phyloP scores from a whole-genome alignment of 2,888 invertebrate genomes.

The Erebia ligea region DNA sequence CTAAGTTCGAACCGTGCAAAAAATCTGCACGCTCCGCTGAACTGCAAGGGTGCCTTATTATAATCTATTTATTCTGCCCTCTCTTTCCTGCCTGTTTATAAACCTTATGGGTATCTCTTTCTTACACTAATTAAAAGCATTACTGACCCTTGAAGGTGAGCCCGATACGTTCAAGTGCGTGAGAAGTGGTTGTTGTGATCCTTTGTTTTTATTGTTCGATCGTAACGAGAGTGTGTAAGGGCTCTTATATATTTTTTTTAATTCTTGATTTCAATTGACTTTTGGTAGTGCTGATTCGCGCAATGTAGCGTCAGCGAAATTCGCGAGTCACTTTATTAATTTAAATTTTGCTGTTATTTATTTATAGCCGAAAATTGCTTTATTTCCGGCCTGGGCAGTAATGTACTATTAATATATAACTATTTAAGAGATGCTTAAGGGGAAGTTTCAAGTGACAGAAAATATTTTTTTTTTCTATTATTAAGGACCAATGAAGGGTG shows the following conservation, averaged over 20 bases:
- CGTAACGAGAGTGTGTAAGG: constrained; percentile 57
- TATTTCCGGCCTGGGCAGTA: too few species aligned
- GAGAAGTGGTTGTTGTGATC: constrained; percentile 74
- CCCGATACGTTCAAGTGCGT: constrained; percentile 61
- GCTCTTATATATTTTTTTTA: constrained; percentile 55
- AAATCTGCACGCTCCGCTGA: constrained; percentile 69
- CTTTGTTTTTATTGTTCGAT: constrained; percentile 69
- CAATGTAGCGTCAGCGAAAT: constrained; percentile 13
- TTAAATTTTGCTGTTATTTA: too few species aligned
- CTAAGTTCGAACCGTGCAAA: constrained; percentile 61
- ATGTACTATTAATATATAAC: too few species aligned
- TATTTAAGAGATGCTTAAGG: too few species aligned
- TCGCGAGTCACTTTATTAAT: not conserved
- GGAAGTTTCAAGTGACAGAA: too few species aligned
- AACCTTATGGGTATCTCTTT: constrained; percentile 50
- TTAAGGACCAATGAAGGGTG: too few species aligned
- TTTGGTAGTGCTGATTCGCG: constrained; percentile 41
- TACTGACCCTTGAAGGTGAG: constrained; percentile 69
- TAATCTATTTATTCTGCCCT: constrained; percentile 56
- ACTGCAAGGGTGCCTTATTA: constrained; percentile 68
- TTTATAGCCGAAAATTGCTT: too few species aligned
- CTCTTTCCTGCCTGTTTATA: constrained; percentile 49
- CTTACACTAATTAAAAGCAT: constrained; percentile 71
- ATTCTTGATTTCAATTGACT: constrained; percentile 55
- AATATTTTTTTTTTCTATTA: too few species aligned